A percentile compares a stretch with the other conserved stretches of the same genome.
phyloP scores from a whole-genome alignment of 2,888 invertebrate species.

The Aplocera efformata region DNA sequence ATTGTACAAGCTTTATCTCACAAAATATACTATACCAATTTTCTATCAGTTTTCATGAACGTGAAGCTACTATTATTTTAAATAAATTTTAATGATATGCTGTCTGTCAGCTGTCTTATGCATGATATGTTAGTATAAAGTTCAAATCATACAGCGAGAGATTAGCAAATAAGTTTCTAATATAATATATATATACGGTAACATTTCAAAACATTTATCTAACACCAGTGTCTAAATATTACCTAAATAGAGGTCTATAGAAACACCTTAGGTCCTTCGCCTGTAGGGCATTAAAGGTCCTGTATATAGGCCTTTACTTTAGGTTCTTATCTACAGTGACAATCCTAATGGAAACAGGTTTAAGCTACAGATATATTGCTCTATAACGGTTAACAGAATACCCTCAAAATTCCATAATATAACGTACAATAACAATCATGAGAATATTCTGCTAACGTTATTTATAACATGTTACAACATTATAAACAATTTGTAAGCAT shows the following conservation, averaged over 20 bases:
- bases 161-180: constrained; percentile 34
- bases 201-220: constrained; percentile 24
- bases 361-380: constrained; percentile 26
- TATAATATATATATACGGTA: constrained; percentile 17
- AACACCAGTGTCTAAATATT: constrained; percentile 25
- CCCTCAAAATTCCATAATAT: constrained; percentile 11
- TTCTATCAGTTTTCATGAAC: constrained; percentile 26
- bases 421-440: constrained; percentile 2
- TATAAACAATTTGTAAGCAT: constrained; percentile 48
- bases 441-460: constrained; percentile 12
- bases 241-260: constrained; percentile 23
- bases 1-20: constrained; percentile 57
- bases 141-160: constrained; percentile 21
- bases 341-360: constrained; percentile 21
- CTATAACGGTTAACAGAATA: constrained; percentile 19
- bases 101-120: constrained; percentile 60
- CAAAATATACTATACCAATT: constrained; percentile 31
- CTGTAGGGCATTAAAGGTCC: constrained; percentile 13
- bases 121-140: constrained; percentile 66
- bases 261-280: constrained; percentile 24
- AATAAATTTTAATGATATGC: constrained; percentile 65
- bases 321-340: constrained; percentile 27
- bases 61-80: constrained; percentile 29
- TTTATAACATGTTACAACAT: constrained; percentile 21
- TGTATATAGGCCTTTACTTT: constrained; percentile 26